A percentile compares a stretch with the other conserved stretches of the same genome.
These are phyloP conservation scores for Hirtodrosophila confusa DNA, from an alignment of 2,888 invertebrate species.

Conservation along the genomic window DNA sequence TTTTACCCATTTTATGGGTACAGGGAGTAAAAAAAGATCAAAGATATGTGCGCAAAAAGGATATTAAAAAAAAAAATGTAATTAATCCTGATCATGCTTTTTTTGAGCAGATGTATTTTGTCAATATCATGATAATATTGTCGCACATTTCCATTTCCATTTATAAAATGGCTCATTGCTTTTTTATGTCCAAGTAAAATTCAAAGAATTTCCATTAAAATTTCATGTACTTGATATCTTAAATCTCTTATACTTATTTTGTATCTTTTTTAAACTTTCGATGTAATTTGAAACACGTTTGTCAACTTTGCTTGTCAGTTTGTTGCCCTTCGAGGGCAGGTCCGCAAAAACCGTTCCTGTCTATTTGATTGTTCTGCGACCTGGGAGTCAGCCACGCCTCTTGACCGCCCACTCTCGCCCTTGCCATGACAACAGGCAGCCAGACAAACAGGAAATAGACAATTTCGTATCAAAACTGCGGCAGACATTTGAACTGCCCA, in stretches of 20 bases:
- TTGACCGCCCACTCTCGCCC: neutral
- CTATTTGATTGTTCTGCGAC: constrained; percentile 23
- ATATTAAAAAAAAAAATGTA: neutral
- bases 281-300: constrained; percentile 46
- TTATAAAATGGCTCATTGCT: no score
- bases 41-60: neutral
- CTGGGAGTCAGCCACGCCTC: constrained; percentile 23
- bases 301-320: constrained; percentile 40
- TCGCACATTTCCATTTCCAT: neutral
- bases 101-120: no score
- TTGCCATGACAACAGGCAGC: constrained; percentile 31
- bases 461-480: constrained; percentile 59
- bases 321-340: constrained; percentile 12
- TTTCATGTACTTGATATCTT: neutral
- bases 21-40: constrained; percentile 30
- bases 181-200: neutral
- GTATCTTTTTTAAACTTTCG: constrained; percentile 4
- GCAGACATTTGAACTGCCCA: constrained; percentile 34
- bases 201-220: constrained; percentile 1
- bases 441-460: constrained; percentile 74
- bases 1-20: no score
- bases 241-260: neutral
- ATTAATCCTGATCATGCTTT: no score
- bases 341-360: constrained; percentile 14
- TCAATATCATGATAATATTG: neutral